Conservation (phyloP, 2,797 vertebrate genomes). For the Euthynnus affinis region DNA sequence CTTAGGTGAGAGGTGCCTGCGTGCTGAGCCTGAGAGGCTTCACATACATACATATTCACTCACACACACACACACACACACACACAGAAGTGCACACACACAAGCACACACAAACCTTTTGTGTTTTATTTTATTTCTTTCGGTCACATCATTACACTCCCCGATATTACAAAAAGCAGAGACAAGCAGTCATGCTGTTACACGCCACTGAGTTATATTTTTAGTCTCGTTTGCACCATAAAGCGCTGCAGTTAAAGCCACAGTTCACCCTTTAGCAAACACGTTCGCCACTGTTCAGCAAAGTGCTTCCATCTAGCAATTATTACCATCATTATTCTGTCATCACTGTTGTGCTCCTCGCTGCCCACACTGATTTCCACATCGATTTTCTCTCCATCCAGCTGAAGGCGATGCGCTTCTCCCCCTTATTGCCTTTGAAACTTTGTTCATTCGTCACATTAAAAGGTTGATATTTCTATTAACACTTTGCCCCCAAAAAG, state of each 20-base stretch:
- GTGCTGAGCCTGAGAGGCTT: not conserved
- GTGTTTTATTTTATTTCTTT: no score
- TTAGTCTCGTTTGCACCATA: constrained; percentile 10
- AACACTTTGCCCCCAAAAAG: constrained; percentile 4
- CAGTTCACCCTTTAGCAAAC: constrained; percentile 19
- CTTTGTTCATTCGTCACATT: constrained; percentile 10
- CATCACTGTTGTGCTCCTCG: not conserved
- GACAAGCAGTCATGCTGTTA: constrained; percentile 26
- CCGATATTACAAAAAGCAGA: constrained; percentile 1
- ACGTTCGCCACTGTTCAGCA: not conserved
- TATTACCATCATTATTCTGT: not conserved
- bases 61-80: not conserved
- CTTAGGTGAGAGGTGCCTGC: constrained; percentile 44
- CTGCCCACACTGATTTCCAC: constrained; percentile 12
- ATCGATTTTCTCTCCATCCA: constrained; percentile 39
- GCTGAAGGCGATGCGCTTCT: constrained; percentile 4
- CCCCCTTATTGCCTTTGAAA: constrained; percentile 15
- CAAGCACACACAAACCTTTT: not conserved
- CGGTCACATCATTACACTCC: constrained; percentile 11
- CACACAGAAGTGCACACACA: not conserved
- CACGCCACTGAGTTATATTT: constrained; percentile 36
- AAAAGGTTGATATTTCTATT: constrained; percentile 36
- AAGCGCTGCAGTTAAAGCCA: constrained; percentile 24
- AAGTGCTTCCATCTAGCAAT: constrained; percentile 29
- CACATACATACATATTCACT: not conserved